Evolutionary conservation across 2,113 vertebrate genomes (phyloP).

Genomic region (Noctilio leporinus): DNA sequence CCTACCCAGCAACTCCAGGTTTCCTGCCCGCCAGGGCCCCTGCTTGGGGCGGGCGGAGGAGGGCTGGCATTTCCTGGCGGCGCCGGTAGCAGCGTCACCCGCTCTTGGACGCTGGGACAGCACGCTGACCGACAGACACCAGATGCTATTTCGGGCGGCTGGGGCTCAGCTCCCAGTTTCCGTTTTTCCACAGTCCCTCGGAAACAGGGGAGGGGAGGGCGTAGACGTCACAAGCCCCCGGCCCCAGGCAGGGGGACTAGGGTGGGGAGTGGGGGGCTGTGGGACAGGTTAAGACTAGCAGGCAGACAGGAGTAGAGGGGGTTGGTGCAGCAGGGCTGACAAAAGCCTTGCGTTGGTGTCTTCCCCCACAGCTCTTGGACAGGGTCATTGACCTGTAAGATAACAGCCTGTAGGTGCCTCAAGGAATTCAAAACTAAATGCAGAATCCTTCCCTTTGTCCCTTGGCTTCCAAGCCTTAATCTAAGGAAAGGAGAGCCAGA

Average conservation of each 20-base stretch:
- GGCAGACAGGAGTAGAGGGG: not conserved
- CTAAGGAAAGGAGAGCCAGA: not conserved
- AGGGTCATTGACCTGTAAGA: not conserved
- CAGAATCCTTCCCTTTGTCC: not conserved
- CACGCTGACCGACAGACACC: constrained; percentile 59
- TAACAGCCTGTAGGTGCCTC: not conserved
- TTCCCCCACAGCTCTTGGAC: not conserved
- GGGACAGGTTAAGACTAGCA: not conserved
- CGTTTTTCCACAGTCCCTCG: constrained; percentile 61
- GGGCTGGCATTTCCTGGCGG: constrained; percentile 67
- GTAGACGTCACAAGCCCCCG: not conserved
- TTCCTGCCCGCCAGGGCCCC: constrained; percentile 52
- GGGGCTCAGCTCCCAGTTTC: constrained; percentile 48
- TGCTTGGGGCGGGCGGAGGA: constrained; percentile 5
- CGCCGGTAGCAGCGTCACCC: not conserved
- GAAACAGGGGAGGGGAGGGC: constrained; percentile 31
- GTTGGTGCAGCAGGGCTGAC: not conserved
- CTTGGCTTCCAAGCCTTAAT: not conserved
- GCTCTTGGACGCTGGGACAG: constrained; percentile 40
- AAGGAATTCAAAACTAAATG: not conserved
- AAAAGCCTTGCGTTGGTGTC: not conserved
- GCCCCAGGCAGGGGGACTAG: not conserved
- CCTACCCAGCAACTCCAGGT: not conserved
- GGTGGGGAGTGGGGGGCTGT: not conserved
- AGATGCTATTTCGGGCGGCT: constrained; percentile 69